A percentile compares a stretch with the other conserved stretches of the same genome.
phyloP scores from a whole-genome alignment of 2,113 vertebrate species.

The Octodon degus region DNA sequence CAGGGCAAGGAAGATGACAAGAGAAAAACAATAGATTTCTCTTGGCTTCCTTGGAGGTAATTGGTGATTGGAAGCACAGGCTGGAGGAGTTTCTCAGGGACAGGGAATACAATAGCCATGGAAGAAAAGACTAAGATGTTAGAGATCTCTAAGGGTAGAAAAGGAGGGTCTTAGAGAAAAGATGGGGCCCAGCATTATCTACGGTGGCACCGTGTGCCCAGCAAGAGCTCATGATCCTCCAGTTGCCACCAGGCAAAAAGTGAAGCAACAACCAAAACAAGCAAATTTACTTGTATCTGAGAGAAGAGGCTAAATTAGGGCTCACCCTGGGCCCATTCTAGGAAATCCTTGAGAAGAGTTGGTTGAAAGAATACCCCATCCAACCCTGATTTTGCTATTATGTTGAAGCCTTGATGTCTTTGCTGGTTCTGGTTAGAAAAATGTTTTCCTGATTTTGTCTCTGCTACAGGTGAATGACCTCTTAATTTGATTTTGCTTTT shows the following conservation, averaged over 20 bases:
- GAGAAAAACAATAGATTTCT: background rate
- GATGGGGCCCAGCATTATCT: background rate
- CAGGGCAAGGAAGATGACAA: background rate
- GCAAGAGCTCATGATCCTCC: conserved; percentile 63
- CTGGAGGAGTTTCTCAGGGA: background rate
- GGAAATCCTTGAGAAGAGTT: conserved; percentile 87
- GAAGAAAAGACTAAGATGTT: conserved; percentile 68
- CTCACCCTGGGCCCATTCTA: conserved; percentile 82
- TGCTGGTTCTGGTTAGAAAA: conserved; percentile 83
- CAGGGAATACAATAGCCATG: background rate
- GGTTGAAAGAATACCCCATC: conserved; percentile 83
- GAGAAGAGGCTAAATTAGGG: conserved; percentile 83
- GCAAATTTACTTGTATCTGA: conserved; percentile 83
- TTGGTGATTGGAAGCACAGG: background rate
- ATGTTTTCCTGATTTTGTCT: conserved; percentile 78
- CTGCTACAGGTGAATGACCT: conserved; percentile 70
- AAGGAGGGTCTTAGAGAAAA: conserved; percentile 68
- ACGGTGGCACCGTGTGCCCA: conserved; percentile 59
- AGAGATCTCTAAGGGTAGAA: conserved; percentile 58
- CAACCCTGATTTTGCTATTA: conserved; percentile 84
- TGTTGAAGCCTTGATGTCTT: conserved; percentile 75
- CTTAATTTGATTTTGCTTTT: conserved; percentile 81
- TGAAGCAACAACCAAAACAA: conserved; percentile 48
- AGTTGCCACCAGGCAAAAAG: background rate
- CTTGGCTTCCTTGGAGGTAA: background rate